A percentile compares a stretch with the other conserved stretches of the same genome.
phyloP scores from a whole-genome alignment of 2,797 vertebrate genomes.

The Acrocephalus scirpaceus region DNA sequence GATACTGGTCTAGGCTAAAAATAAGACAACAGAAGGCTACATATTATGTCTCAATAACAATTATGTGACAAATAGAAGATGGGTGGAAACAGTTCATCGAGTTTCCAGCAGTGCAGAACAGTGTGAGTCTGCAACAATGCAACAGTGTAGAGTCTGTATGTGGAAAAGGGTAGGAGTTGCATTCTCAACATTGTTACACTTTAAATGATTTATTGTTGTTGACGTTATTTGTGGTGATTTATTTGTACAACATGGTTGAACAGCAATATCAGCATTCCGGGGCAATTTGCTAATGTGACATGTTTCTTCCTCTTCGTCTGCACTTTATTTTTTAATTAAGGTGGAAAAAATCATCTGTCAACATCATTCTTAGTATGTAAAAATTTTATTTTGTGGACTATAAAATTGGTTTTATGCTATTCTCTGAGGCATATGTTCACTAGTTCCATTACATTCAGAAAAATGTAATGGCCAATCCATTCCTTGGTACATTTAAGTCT shows the following conservation, averaged over 20 bases:
- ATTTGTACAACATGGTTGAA: slow-evolving; percentile 2
- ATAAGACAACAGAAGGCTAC: not conserved
- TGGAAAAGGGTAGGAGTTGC: not conserved
- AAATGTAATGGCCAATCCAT: not conserved
- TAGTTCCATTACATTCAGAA: not conserved
- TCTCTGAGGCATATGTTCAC: not conserved
- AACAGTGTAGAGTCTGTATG: not conserved
- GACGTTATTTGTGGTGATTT: slow-evolving; percentile 18
- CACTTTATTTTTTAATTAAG: slow-evolving; percentile 36
- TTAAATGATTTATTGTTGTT: slow-evolving; percentile 14
- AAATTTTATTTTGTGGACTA: not conserved
- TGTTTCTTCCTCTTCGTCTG: not conserved
- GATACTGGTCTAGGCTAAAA: not conserved
- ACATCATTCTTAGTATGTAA: not conserved
- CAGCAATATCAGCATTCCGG: not conserved
- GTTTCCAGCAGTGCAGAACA: not conserved
- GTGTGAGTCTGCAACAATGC: not conserved
- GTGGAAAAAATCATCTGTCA: not conserved
- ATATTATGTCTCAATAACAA: slow-evolving; percentile 22
- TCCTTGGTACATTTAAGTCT: not conserved
- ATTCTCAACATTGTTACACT: not conserved
- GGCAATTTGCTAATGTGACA: slow-evolving; percentile 17
- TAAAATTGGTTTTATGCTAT: not conserved
- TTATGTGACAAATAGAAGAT: slow-evolving; percentile 13
- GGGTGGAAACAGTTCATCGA: slow-evolving; percentile 6